phyloP scores from a whole-genome alignment of 1,140 invertebrate species.

The Ips nitidus region DNA sequence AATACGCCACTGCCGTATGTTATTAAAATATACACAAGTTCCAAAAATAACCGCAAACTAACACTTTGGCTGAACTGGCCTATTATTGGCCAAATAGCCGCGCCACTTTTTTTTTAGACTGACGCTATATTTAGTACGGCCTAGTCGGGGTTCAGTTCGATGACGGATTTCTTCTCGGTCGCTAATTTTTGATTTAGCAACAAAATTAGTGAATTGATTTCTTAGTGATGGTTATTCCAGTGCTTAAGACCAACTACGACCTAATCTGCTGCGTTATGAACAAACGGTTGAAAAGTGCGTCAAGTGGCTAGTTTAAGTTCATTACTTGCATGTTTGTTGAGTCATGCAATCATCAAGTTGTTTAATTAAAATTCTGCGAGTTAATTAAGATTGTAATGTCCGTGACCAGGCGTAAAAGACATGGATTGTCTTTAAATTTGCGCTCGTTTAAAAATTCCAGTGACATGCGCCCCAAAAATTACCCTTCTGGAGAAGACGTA shows the following conservation, averaged over 20 bases:
- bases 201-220: neutral
- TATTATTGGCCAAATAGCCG: slow-evolving; percentile 20
- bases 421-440: slow-evolving; percentile 22
- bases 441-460: slow-evolving; percentile 22
- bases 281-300: slow-evolving; percentile 41
- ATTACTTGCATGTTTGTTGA: slow-evolving; percentile 1
- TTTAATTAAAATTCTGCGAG: neutral
- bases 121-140: slow-evolving; percentile 21
- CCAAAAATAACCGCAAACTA: slow-evolving; percentile 29
- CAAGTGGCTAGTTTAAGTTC: neutral
- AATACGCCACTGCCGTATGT: neutral
- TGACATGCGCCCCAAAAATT: slow-evolving; percentile 16
- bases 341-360: neutral
- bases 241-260: neutral
- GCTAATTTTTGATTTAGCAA: slow-evolving; percentile 7
- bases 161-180: slow-evolving; percentile 23
- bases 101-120: slow-evolving; percentile 23
- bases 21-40: neutral
- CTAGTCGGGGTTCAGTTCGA: slow-evolving; percentile 24
- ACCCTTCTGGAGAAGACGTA: slow-evolving; percentile 17
- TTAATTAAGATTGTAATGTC: slow-evolving; percentile 24
- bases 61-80: slow-evolving; percentile 6
- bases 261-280: slow-evolving; percentile 40
- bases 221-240: slow-evolving; percentile 9
- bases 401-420: slow-evolving; percentile 19